phyloP scores from a whole-genome alignment of 2,113 vertebrate genomes.

The Sterna hirundo region DNA sequence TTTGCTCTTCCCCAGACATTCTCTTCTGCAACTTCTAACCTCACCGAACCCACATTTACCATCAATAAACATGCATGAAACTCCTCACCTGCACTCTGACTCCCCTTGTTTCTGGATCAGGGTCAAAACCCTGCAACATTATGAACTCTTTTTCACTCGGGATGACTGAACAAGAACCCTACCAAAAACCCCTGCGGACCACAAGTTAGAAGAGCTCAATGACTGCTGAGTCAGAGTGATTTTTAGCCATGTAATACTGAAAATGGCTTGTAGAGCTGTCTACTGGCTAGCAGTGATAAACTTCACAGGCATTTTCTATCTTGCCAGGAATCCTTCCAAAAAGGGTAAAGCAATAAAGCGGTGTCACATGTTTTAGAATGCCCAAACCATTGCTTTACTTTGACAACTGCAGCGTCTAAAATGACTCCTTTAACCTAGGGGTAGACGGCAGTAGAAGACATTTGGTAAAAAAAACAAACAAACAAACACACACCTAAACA shows the following conservation, averaged over 20 bases:
- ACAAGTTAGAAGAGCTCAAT: not conserved
- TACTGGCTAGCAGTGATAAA: not conserved
- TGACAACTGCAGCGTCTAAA: not conserved
- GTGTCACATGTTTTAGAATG: not conserved
- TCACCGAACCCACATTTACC: not conserved
- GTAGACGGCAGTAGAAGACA: not conserved
- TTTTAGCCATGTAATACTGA: not conserved
- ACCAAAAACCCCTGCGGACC: not conserved
- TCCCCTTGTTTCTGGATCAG: not conserved
- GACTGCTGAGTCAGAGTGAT: not conserved
- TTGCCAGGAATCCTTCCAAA: not conserved
- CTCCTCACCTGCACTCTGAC: not conserved
- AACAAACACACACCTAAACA: not conserved
- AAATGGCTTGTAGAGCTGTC: not conserved
- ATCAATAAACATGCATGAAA: not conserved
- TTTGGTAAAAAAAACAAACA: not conserved
- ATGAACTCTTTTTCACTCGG: not conserved
- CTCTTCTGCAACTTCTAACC: too few species aligned
- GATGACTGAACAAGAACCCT: not conserved
- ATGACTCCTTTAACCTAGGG: not conserved
- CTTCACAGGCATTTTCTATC: not conserved
- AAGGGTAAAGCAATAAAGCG: not conserved
- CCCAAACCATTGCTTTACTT: not conserved
- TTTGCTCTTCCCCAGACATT: not conserved
- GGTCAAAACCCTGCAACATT: not conserved